Evolutionary conservation across 2,113 vertebrate species (phyloP), one percentile per base, ranked within the genome.

Genomic region (Uria lomvia): DNA sequence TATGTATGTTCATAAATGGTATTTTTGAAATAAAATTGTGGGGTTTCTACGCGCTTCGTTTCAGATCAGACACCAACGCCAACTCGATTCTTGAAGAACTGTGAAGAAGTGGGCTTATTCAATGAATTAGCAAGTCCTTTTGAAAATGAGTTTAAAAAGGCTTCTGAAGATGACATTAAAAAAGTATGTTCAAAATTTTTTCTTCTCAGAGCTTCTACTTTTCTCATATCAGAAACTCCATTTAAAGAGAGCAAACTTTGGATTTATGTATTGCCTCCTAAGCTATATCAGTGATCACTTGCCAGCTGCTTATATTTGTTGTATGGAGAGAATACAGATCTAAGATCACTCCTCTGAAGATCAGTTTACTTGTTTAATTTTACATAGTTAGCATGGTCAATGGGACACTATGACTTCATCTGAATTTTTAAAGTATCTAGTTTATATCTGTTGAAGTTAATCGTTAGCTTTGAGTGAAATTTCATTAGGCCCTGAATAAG

Each of bases 91-190:
- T 96, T 99, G 95, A 99, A 99, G 98, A 99, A 99, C 98, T 99
- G 99, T 96, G 99, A 99, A 98, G 99, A 99, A 98, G 99, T 99
- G 12, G 99, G 99, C 90, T 99, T 99, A 96, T 99, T 99, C 96
- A 99, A 99, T 97, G 99, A 99, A 93, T 98, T 99, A 68, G 98
- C 99, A 83, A 99, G 99, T 98, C 99, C 99, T 38, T 99, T 99
- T 96, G 99, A 99, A 97, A 99, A 99, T 98, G 99, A 99, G 97
- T 99, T 99, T 98, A 99, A 99, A 98, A 99, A 99, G 97, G 99
- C 98, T 67, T 98, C 99, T 30, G 99, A 99, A 98, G 99, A 99
- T 95, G 99, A 99, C 97, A 98, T 99, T 97, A 99, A 99, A 98
- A 99, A 99, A 99, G 99, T 99, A 98, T 38, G 98, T 98, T 23